A percentile compares a stretch with the other conserved stretches of the same genome.
Evolutionary conservation across 2,113 vertebrate species (phyloP).

Genomic region (Petroica traversi): DNA sequence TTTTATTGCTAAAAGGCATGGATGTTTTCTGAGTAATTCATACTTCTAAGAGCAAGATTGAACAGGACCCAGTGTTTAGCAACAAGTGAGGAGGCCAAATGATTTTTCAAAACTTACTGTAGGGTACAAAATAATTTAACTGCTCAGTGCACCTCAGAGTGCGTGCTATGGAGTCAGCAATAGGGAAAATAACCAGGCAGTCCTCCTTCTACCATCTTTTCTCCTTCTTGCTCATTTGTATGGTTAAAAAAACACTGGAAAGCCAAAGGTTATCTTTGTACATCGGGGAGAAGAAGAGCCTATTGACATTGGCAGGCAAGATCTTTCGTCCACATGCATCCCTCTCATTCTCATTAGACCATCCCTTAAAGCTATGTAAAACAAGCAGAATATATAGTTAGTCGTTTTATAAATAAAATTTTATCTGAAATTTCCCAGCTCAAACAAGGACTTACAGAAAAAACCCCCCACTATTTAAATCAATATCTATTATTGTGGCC

Average conservation of each 20-base stretch:
- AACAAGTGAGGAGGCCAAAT: not conserved
- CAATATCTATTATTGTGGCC: not conserved
- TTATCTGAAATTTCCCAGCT: not conserved
- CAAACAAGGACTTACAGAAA: not conserved
- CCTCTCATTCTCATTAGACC: no score
- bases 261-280: not conserved
- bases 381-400: not conserved
- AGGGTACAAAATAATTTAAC: not conserved
- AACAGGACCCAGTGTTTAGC: not conserved
- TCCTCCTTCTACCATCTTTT: not conserved
- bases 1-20: not conserved
- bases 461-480: rapidly evolving
- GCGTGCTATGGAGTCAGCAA: not conserved
- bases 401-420: not conserved
- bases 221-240: not conserved
- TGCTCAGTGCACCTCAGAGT: not conserved
- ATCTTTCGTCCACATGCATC: rapidly evolving
- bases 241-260: not conserved
- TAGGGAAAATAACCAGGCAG: not conserved
- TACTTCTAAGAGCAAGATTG: not conserved
- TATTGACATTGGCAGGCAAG: not conserved
- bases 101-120: not conserved
- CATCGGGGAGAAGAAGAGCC: not conserved
- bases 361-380: not conserved
- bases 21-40: not conserved